Percentiles rank a stretch among this genome's conserved stretches.
Conservation (phyloP, 2,888 invertebrate genomes). For the Bhutanitis thaidina region DNA sequence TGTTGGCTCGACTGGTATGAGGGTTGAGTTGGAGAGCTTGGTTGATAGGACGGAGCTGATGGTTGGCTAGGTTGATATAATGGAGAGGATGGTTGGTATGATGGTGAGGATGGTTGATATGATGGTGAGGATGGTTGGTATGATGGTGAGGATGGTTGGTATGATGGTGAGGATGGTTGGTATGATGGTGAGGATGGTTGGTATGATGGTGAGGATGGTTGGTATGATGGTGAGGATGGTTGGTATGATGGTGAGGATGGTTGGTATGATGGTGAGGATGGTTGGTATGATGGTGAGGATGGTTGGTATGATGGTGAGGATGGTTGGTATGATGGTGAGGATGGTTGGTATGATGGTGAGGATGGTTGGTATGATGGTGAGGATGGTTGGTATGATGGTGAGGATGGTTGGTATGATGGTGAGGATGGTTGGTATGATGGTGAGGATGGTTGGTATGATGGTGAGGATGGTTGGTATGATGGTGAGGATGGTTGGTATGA, state of each 20-base stretch:
- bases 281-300: conserved; percentile 30
- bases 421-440: no score
- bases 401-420: no score
- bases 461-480: no score
- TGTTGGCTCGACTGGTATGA: conserved; percentile 26
- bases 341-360: conserved; percentile 37
- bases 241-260: conserved; percentile 38
- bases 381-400: no score
- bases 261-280: conserved; percentile 34
- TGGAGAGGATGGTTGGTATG: conserved; percentile 34
- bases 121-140: conserved; percentile 38
- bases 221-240: conserved; percentile 34
- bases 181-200: conserved; percentile 28
- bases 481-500: no score
- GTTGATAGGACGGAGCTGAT: conserved; percentile 31
- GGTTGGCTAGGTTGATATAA: conserved; percentile 31
- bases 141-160: conserved; percentile 31
- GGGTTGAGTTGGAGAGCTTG: conserved; percentile 24
- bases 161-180: conserved; percentile 33
- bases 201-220: conserved; percentile 29
- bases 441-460: no score
- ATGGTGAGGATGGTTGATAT: conserved; percentile 30
- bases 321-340: conserved; percentile 33
- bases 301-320: conserved; percentile 31
- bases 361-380: no score